Conservation (phyloP, 2,797 vertebrate genomes). For the Nyctibius grandis region DNA sequence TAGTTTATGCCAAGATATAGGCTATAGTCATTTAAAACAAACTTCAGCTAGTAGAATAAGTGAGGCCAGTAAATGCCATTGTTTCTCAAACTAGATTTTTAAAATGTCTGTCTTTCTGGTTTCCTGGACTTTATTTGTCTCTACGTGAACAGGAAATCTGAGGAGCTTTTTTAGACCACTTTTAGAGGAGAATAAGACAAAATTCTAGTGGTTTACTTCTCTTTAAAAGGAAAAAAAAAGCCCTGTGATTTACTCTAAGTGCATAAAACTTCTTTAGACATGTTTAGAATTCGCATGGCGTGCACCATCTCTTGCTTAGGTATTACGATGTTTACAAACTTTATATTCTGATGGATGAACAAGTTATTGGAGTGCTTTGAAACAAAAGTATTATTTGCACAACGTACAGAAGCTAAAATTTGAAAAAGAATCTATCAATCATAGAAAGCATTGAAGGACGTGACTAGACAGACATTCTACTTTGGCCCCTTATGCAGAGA, state of each 20-base stretch:
- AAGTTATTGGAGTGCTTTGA: background rate
- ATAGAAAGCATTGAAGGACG: background rate
- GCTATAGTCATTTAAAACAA: background rate
- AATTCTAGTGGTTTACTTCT: background rate
- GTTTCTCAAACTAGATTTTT: background rate
- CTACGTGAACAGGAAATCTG: background rate
- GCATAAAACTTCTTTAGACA: background rate
- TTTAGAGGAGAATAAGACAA: background rate
- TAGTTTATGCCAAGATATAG: background rate
- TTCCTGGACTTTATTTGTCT: background rate
- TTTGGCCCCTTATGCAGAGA: background rate
- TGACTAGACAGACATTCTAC: background rate
- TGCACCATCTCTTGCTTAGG: background rate
- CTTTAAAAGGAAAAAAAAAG: slow-evolving; percentile 1
- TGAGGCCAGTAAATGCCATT: background rate
- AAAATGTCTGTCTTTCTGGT: background rate
- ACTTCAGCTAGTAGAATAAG: background rate
- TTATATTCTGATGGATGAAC: background rate
- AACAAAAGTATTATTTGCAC: background rate
- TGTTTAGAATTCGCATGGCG: background rate
- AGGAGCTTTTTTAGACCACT: background rate
- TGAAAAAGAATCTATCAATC: background rate
- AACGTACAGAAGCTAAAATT: background rate
- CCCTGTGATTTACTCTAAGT: slow-evolving; percentile 8
- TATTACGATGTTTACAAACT: background rate